phyloP scores from a whole-genome alignment of 1,140 invertebrate genomes.

The Aphelinus certus region DNA sequence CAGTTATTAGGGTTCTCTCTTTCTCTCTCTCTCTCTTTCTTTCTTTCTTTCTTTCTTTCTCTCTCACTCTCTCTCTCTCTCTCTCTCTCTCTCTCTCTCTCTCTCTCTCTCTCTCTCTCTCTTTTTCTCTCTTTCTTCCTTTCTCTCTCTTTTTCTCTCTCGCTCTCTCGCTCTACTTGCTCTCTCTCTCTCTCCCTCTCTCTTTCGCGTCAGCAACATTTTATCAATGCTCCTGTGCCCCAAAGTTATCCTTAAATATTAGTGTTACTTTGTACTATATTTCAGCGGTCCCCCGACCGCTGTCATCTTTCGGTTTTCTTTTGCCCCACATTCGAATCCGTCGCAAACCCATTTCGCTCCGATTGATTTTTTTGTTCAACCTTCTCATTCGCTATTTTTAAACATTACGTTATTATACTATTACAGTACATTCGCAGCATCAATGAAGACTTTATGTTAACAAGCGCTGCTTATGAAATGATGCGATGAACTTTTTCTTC shows the following conservation, averaged over 20 bases:
- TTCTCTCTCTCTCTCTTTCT: constrained; percentile 32
- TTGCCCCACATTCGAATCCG: constrained; percentile 46
- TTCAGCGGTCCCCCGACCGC: constrained; percentile 50
- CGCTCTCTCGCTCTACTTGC: too few species aligned
- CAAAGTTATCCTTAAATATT: constrained; percentile 46
- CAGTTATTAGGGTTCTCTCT: constrained; percentile 29
- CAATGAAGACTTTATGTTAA: constrained; percentile 19
- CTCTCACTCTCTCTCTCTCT: too few species aligned
- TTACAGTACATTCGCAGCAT: constrained; percentile 32
- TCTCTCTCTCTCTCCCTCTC: too few species aligned
- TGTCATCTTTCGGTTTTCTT: constrained; percentile 40
- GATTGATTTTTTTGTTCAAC: constrained; percentile 26
- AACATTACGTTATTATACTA: constrained; percentile 44
- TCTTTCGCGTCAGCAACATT: too few species aligned
- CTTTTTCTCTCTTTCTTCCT: too few species aligned
- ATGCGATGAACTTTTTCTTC: constrained; percentile 21
- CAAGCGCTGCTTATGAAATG: constrained; percentile 31
- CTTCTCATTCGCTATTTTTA: constrained; percentile 41
- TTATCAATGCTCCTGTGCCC: too few species aligned
- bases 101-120: too few species aligned
- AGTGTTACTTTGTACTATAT: constrained; percentile 65
- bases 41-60: too few species aligned
- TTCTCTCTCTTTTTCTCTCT: too few species aligned
- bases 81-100: too few species aligned
- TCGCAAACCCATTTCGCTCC: constrained; percentile 39